Evolutionary conservation across 2,113 vertebrate genomes (phyloP).

Genomic region (Excalfactoria chinensis): DNA sequence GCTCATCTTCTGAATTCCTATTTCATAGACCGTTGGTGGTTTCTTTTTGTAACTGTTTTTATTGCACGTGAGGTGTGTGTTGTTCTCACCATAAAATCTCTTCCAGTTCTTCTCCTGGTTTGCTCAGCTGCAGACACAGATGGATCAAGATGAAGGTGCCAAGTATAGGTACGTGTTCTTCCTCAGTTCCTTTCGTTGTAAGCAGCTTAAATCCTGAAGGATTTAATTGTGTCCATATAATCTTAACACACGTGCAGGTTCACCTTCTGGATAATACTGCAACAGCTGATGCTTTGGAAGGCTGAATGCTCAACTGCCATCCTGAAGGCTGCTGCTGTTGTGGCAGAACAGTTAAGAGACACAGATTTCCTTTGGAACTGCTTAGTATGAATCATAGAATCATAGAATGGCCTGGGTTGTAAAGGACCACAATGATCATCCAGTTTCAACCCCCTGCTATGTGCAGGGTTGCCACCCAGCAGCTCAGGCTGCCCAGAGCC

Average conservation of each 20-base stretch:
- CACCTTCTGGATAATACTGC: not conserved
- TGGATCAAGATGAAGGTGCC: constrained; percentile 93
- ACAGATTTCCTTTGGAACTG: not conserved
- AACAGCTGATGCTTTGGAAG: not conserved
- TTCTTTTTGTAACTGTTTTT: not conserved
- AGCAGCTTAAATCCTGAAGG: not conserved
- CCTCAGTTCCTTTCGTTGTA: not conserved
- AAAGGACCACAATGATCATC: too few relatives aligned
- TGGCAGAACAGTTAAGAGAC: not conserved
- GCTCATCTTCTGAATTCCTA: not conserved
- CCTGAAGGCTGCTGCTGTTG: not conserved
- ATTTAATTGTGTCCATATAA: not conserved
- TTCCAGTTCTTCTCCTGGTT: constrained; percentile 98
- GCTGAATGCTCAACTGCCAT: not conserved
- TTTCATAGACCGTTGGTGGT: not conserved
- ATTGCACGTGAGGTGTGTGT: not conserved
- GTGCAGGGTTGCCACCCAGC: too few relatives aligned
- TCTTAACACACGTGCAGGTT: rapidly evolving
- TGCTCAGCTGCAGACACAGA: constrained; percentile 90
- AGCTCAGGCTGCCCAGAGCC: too few relatives aligned
- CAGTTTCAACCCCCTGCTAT: too few relatives aligned
- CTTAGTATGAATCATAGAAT: not conserved
- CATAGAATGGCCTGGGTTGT: too few relatives aligned
- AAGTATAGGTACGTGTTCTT: constrained; percentile 88
- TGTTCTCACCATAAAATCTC: constrained; percentile 58